Percentiles rank a stretch among this genome's conserved stretches.
These are phyloP conservation scores for Helleia helle DNA, from an alignment of 2,888 invertebrate genomes.

Conservation along the genomic window DNA sequence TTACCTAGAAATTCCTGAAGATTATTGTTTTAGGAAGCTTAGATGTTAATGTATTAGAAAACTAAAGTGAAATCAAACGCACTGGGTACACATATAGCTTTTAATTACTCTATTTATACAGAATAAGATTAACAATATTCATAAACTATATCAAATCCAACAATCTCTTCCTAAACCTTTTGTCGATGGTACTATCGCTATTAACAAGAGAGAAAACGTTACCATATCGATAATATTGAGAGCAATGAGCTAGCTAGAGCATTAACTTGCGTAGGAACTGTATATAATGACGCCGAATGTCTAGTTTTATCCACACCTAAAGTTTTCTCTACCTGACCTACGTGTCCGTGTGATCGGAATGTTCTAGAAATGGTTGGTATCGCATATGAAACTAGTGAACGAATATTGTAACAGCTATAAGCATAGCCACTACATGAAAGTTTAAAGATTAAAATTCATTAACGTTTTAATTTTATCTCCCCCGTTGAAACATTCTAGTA, in stretches of 20 bases:
- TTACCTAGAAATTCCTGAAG: slow-evolving; percentile 54
- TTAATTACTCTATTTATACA: slow-evolving; percentile 74
- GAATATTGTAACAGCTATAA: slow-evolving; percentile 15
- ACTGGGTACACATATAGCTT: slow-evolving; percentile 69
- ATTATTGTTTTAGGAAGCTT: slow-evolving; percentile 30
- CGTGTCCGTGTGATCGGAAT: neutral
- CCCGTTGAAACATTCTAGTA: slow-evolving; percentile 62
- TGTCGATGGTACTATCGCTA: slow-evolving; percentile 66
- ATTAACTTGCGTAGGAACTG: slow-evolving; percentile 50
- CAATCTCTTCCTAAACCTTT: slow-evolving; percentile 69
- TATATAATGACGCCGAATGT: slow-evolving; percentile 21
- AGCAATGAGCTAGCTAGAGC: slow-evolving; percentile 38
- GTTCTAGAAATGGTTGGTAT: slow-evolving; percentile 13
- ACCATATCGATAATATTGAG: slow-evolving; percentile 26
- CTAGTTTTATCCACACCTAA: slow-evolving; percentile 1
- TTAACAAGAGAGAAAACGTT: slow-evolving; percentile 69
- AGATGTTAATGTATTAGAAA: neutral
- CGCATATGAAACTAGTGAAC: slow-evolving; percentile 14
- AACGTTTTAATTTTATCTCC: slow-evolving; percentile 50
- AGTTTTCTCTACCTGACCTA: slow-evolving; percentile 10
- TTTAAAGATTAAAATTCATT: slow-evolving; percentile 48
- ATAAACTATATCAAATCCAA: slow-evolving; percentile 75
- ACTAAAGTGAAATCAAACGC: slow-evolving; percentile 48
- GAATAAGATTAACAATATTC: slow-evolving; percentile 73
- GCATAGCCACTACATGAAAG: slow-evolving; percentile 22